These are phyloP conservation scores for Poecile atricapillus DNA, from an alignment of 2,113 vertebrate genomes.

Conservation along the genomic window DNA sequence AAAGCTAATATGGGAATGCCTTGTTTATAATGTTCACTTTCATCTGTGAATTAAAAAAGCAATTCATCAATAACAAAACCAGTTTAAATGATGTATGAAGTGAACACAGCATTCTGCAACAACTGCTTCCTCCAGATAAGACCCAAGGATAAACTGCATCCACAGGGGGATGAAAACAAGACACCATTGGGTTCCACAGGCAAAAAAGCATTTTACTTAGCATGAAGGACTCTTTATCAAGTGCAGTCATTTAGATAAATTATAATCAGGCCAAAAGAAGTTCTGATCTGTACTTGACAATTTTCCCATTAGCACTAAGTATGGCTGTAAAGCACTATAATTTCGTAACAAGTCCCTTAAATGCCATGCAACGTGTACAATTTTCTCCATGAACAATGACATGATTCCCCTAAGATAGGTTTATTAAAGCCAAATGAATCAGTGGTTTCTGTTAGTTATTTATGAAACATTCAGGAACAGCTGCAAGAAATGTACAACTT, in stretches of 20 bases:
- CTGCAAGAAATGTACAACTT: constrained; percentile 51
- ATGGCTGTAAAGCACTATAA: constrained; percentile 44
- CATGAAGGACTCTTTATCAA: constrained; percentile 56
- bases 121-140: constrained; percentile 69
- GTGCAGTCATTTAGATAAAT: constrained; percentile 46
- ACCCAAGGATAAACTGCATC: constrained; percentile 50
- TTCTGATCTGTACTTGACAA: constrained; percentile 25
- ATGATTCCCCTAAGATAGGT: constrained; percentile 48
- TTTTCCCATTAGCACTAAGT: constrained; percentile 54
- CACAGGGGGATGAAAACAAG: constrained; percentile 44
- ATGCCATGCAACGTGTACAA: constrained; percentile 10
- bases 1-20: constrained; percentile 48
- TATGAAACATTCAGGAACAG: constrained; percentile 63
- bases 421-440: constrained; percentile 67
- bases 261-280: constrained; percentile 54
- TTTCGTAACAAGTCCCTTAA: constrained; percentile 57
- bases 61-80: constrained; percentile 67
- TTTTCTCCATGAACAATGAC: constrained; percentile 59
- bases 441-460: constrained; percentile 59
- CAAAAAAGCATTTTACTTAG: constrained; percentile 32
- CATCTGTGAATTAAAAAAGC: constrained; percentile 66
- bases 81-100: constrained; percentile 59
- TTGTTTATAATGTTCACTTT: constrained; percentile 65
- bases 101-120: constrained; percentile 46
- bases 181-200: background rate